Percentiles rank a stretch among this genome's conserved stretches.
Evolutionary conservation across 1,140 invertebrate genomes (phyloP).

Genomic region (Antheraea pernyi): DNA sequence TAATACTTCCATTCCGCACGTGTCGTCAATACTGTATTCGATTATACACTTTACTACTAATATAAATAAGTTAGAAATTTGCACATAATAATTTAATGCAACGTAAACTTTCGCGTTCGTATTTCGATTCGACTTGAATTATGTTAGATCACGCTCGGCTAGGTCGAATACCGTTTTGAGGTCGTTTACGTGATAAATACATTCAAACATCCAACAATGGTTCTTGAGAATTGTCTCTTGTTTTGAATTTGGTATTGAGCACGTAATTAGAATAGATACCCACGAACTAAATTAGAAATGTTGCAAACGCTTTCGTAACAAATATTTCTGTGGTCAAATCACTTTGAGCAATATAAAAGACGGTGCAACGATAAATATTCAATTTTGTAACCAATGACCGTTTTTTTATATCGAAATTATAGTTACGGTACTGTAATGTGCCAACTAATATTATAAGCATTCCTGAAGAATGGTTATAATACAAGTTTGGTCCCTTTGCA

Average conservation of each 20-base stretch:
- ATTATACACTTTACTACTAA: constrained; percentile 45
- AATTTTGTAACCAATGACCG: constrained; percentile 32
- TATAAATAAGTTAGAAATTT: background rate
- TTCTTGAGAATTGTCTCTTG: constrained; percentile 40
- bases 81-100: constrained; percentile 34
- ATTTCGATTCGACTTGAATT: constrained; percentile 65
- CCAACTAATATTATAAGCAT: too few species aligned
- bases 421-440: too few species aligned
- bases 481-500: too few species aligned
- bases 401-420: too few species aligned
- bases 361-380: constrained; percentile 7
- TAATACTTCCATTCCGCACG: constrained; percentile 76
- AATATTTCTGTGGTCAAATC: too few species aligned
- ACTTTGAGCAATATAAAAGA: too few species aligned
- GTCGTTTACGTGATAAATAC: constrained; percentile 62
- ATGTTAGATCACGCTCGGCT: constrained; percentile 72
- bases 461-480: too few species aligned
- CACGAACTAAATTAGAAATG: constrained; percentile 48
- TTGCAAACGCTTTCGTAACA: constrained; percentile 45
- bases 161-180: constrained; percentile 76
- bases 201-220: constrained; percentile 43
- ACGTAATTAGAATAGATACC: constrained; percentile 60
- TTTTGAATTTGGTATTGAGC: constrained; percentile 42
- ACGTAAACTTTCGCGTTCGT: constrained; percentile 74
- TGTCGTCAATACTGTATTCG: constrained; percentile 46